Percentiles rank a stretch among this genome's conserved stretches.
Evolutionary conservation across 2,797 vertebrate genomes (phyloP).

Genomic region (Oreochromis grahami): DNA sequence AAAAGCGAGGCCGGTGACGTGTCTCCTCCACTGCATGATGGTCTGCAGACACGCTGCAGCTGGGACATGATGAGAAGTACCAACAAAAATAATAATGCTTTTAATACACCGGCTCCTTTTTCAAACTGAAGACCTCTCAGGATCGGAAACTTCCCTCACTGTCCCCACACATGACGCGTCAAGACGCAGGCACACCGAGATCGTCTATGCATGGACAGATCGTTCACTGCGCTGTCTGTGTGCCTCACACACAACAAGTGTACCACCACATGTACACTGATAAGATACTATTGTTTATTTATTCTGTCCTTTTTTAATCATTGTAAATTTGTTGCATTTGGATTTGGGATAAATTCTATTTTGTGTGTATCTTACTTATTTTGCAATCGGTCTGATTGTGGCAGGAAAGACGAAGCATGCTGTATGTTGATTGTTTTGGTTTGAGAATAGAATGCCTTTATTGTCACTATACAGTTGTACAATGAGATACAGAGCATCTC

Average conservation of each 20-base stretch:
- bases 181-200: slow-evolving; percentile 32
- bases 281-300: neutral
- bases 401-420: neutral
- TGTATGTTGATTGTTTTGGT: neutral
- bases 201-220: neutral
- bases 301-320: neutral
- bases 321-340: neutral
- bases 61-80: slow-evolving; percentile 23
- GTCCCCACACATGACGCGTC: slow-evolving; percentile 37
- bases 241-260: neutral
- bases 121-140: slow-evolving; percentile 1
- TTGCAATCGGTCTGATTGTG: accelerated
- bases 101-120: neutral
- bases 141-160: slow-evolving; percentile 43
- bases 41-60: neutral
- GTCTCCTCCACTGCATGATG: slow-evolving; percentile 77
- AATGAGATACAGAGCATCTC: too few relatives aligned
- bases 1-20: slow-evolving; percentile 75
- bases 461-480: too few relatives aligned
- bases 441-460: neutral
- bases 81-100: accelerated
- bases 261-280: neutral
- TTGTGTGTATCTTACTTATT: neutral
- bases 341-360: neutral
- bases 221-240: accelerated